phyloP scores from a whole-genome alignment of 64 coral and sea anemone genomes.

The Exaiptasia diaphana region DNA sequence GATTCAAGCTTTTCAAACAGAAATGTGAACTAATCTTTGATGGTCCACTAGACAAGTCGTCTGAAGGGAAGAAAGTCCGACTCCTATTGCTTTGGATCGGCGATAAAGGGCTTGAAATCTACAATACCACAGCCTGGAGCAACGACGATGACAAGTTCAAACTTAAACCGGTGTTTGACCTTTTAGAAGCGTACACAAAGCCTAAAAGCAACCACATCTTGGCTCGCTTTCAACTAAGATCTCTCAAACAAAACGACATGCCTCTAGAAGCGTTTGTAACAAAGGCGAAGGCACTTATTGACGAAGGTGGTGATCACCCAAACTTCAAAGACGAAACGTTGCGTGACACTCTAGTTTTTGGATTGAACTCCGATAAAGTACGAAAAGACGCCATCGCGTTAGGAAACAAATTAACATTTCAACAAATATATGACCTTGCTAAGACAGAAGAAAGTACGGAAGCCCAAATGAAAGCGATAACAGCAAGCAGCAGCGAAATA shows the following conservation, averaged over 20 bases:
- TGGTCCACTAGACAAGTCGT: slow-evolving; percentile 23
- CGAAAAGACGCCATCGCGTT: slow-evolving; percentile 43
- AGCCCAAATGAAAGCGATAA: slow-evolving; percentile 28
- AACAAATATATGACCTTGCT: slow-evolving; percentile 46
- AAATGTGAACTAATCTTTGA: slow-evolving; percentile 69
- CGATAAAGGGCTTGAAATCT: slow-evolving; percentile 63
- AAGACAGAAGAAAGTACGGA: slow-evolving; percentile 46
- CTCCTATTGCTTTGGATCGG: slow-evolving; percentile 59
- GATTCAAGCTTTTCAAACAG: slow-evolving; percentile 68
- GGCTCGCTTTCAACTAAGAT: slow-evolving; percentile 34
- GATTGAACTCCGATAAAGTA: slow-evolving; percentile 43
- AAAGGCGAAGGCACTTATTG: slow-evolving; percentile 13
- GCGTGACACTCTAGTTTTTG: slow-evolving; percentile 35
- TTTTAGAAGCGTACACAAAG: slow-evolving; percentile 41
- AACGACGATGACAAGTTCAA: not conserved
- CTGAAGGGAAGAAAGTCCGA: slow-evolving; percentile 51
- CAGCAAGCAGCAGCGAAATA: not conserved
- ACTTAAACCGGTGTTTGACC: not conserved
- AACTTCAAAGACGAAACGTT: slow-evolving; percentile 39
- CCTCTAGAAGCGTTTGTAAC: slow-evolving; percentile 37
- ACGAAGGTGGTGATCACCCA: not conserved
- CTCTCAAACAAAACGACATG: not conserved
- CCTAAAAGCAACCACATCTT: slow-evolving; percentile 44
- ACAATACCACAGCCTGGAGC: slow-evolving; percentile 48
- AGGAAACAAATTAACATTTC: slow-evolving; percentile 46